Conservation (phyloP, 1,140 invertebrate species). For the Drosophila saltans region DNA sequence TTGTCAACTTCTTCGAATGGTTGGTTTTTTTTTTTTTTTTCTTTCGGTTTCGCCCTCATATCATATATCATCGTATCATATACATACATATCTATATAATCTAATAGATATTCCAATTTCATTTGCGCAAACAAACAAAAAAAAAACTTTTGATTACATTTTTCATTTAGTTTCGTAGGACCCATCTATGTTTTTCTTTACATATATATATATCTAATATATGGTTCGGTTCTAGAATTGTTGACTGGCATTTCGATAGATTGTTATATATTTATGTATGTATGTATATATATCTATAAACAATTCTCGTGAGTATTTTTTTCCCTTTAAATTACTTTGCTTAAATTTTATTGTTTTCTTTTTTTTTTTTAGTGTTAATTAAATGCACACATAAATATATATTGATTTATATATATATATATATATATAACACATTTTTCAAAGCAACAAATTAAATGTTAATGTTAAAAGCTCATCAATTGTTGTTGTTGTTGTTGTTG, state of each 20-base stretch:
- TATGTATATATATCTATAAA: slow-evolving; percentile 3
- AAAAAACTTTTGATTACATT: slow-evolving; percentile 5
- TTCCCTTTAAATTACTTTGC: slow-evolving; percentile 25
- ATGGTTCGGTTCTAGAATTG: slow-evolving; percentile 27
- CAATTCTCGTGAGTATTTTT: slow-evolving; percentile 13
- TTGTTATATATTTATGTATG: slow-evolving; percentile 1
- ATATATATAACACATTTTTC: slow-evolving; percentile 64
- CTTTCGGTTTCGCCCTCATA: slow-evolving; percentile 33
- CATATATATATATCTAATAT: background rate
- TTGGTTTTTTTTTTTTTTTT: background rate
- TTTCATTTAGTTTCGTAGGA: background rate
- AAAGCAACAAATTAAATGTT: slow-evolving; percentile 70
- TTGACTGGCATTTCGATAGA: slow-evolving; percentile 13
- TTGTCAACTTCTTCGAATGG: slow-evolving; percentile 61
- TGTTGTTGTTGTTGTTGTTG: slow-evolving; percentile 41
- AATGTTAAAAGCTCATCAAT: slow-evolving; percentile 77
- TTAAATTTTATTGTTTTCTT: slow-evolving; percentile 36
- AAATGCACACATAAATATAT: slow-evolving; percentile 69
- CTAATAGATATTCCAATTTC: background rate
- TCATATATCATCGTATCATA: slow-evolving; percentile 8
- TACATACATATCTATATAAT: background rate
- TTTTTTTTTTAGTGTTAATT: slow-evolving; percentile 39
- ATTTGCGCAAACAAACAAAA: too few species aligned
- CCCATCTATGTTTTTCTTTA: background rate
- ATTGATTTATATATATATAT: background rate